phyloP scores from a whole-genome alignment of 2,888 invertebrate genomes.

The Corythucha ciliata region DNA sequence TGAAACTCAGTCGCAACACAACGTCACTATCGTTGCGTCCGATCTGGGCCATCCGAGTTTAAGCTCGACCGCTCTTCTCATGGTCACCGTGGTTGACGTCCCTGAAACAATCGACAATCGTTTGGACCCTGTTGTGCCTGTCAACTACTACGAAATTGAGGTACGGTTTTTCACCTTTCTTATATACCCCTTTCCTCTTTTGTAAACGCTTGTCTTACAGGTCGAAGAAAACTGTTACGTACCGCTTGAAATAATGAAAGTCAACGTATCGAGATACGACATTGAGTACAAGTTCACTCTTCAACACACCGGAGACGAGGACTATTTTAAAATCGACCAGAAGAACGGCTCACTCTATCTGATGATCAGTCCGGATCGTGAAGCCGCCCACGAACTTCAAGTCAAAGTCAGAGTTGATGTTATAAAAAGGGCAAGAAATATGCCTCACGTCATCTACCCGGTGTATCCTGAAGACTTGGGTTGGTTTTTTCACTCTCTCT shows the following conservation, averaged over 20 bases:
- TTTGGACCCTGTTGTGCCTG: constrained; percentile 36
- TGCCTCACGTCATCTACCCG: constrained; percentile 67
- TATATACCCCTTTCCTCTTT: neutral
- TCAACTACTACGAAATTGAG: constrained; percentile 69
- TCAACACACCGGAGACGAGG: constrained; percentile 47
- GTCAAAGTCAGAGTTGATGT: constrained; percentile 48
- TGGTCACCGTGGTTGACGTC: constrained; percentile 58
- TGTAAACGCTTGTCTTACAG: no score
- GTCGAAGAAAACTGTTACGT: constrained; percentile 70
- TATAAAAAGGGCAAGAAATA: constrained; percentile 54
- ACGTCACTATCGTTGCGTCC: constrained; percentile 70
- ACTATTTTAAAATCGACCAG: constrained; percentile 63
- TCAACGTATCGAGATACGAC: constrained; percentile 57
- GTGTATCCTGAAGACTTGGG: constrained; percentile 62
- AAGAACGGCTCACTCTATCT: constrained; percentile 67
- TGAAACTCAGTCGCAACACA: constrained; percentile 56
- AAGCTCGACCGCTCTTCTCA: constrained; percentile 64
- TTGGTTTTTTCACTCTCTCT: constrained; percentile 6
- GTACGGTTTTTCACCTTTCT: constrained; percentile 29
- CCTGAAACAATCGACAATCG: constrained; percentile 38
- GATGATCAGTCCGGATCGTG: constrained; percentile 64
- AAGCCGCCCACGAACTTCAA: constrained; percentile 55
- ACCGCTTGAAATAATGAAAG: constrained; percentile 61
- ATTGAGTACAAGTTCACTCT: constrained; percentile 28
- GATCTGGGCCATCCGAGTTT: constrained; percentile 76